Base-by-base conservation (phyloP, 1,140 invertebrate species). In the Gonatopus flavifemur region DNA sequence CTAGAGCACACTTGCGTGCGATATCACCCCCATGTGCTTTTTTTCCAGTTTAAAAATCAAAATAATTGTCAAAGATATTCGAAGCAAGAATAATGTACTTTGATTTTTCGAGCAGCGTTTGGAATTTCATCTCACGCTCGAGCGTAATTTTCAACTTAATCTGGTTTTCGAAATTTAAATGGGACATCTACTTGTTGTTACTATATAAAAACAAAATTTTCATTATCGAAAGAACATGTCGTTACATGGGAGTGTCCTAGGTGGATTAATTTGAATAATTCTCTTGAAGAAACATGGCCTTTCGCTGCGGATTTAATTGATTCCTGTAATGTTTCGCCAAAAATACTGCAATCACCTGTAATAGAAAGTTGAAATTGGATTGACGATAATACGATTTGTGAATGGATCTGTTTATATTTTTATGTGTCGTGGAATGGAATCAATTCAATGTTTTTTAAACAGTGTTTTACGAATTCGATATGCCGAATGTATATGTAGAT, bases 341-440 rank as follows among this genome's bases (percentile, higher is more conserved):
- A 70, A 88, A 86, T 59, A 88, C 84, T 68, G 88, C 88, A 66
- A 89, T 82, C 62, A 90, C 80, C 88, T 89, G 74, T 20, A 76
- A 77, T n/a, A n/a, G n/a, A n/a, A n/a, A n/a, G n/a, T n/a, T n/a
- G n/a, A n/a, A n/a, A n/a, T n/a, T n/a, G n/a, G n/a, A n/a, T n/a
- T n/a, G n/a, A n/a, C n/a, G n/a, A n/a, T n/a, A n/a, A n/a, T n/a
- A n/a, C n/a, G n/a, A n/a, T n/a, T n/a, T n/a, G n/a, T n/a, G n/a
- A n/a, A n/a, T n/a, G n/a, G n/a, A n/a, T n/a, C n/a, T n/a, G n/a
- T n/a, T n/a, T n/a, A n/a, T n/a, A n/a, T n/a, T n/a, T n/a, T n/a
- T n/a, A n/a, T n/a, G n/a, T n/a, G n/a, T n/a, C n/a, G n/a, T n/a
- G n/a, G n/a, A n/a, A n/a, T n/a, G n/a, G n/a, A n/a, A n/a, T n/a